Evolutionary conservation across 2,113 vertebrate species (phyloP).

Genomic region (Jacana jacana): DNA sequence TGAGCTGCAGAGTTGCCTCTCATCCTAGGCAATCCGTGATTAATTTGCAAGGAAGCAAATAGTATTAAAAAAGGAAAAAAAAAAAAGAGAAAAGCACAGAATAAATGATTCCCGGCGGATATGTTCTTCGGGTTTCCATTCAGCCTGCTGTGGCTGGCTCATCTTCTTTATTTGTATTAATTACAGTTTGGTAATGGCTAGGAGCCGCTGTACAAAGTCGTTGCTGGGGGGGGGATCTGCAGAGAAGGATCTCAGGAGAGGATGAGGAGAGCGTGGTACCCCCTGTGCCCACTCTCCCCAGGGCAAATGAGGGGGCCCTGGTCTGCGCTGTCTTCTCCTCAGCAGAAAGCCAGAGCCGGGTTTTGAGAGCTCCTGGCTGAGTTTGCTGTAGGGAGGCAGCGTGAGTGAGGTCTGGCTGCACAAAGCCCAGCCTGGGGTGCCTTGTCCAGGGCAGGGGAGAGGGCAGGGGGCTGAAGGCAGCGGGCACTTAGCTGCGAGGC

Average conservation of each 20-base stretch:
- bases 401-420: not conserved
- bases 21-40: not conserved
- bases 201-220: not conserved
- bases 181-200: not conserved
- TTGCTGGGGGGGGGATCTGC: not conserved
- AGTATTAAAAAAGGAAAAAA: not conserved
- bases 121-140: not conserved
- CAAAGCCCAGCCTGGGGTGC: not conserved
- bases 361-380: accelerated
- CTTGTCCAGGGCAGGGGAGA: not conserved
- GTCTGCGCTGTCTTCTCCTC: not conserved
- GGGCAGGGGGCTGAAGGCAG: not conserved
- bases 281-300: not conserved
- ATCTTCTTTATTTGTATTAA: not conserved
- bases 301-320: not conserved
- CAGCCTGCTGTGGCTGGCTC: not conserved
- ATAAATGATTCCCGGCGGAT: not conserved
- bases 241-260: not conserved
- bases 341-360: not conserved
- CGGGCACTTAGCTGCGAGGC: not conserved
- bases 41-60: not conserved
- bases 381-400: not conserved
- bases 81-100: not conserved
- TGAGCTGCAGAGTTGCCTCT: not conserved
- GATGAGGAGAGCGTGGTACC: not conserved